Conservation (phyloP, 1,140 invertebrate genomes). For the Orius laevigatus region DNA sequence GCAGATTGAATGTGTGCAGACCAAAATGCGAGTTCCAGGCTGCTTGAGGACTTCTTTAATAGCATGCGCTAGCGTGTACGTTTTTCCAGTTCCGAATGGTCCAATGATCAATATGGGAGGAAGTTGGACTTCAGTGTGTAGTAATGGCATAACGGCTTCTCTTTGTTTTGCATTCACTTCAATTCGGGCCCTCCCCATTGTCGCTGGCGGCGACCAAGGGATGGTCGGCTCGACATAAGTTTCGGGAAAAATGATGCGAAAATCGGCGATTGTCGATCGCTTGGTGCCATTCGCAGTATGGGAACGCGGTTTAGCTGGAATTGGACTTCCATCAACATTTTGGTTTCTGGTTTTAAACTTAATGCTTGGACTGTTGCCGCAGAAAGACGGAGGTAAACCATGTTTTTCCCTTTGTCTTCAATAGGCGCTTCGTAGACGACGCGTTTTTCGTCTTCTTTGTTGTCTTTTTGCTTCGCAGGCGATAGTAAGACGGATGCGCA, state of each 20-base stretch:
- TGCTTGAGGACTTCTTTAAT: conserved; percentile 54
- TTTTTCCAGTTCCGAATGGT: conserved; percentile 81
- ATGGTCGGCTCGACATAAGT: conserved; percentile 39
- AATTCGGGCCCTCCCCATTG: conserved; percentile 44
- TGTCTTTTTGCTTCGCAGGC: conserved; percentile 23
- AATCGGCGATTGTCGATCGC: conserved; percentile 60
- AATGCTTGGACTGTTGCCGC: conserved; percentile 45
- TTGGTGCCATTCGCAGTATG: conserved; percentile 74
- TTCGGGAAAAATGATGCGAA: conserved; percentile 58
- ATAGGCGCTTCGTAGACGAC: conserved; percentile 58
- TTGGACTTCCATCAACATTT: conserved; percentile 43
- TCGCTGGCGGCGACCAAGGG: conserved; percentile 40
- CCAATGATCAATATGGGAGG: conserved; percentile 69
- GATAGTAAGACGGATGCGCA: conserved; percentile 56
- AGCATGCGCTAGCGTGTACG: conserved; percentile 67
- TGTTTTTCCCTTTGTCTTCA: conserved; percentile 69
- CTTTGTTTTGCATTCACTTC: conserved; percentile 63
- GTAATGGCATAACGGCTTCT: conserved; percentile 66
- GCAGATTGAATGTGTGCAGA: conserved; percentile 80
- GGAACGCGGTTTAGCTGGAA: conserved; percentile 68
- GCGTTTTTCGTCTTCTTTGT: conserved; percentile 23
- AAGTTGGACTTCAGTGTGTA: conserved; percentile 38
- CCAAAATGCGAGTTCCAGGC: conserved; percentile 48
- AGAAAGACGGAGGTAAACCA: conserved; percentile 56
- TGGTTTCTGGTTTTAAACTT: conserved; percentile 31